Evolutionary conservation across 1,140 invertebrate genomes (phyloP).

Genomic region (Acromyrmex echinatior): DNA sequence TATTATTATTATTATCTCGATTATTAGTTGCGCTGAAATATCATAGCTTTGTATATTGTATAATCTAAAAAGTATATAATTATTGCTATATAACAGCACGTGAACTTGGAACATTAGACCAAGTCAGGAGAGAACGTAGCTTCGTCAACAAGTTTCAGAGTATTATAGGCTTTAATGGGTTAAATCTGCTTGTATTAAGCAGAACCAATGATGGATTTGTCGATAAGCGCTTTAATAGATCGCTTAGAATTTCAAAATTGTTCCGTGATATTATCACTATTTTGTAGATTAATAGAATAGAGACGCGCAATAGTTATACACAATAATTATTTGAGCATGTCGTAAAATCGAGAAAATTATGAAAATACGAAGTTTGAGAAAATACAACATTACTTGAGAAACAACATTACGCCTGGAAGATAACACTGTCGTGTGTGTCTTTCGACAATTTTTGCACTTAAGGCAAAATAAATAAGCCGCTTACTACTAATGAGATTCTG

Average conservation of each 20-base stretch:
- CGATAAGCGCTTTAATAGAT: constrained; percentile 34
- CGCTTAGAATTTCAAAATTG: neutral
- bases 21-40: neutral
- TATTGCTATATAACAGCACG: neutral
- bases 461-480: neutral
- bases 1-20: neutral
- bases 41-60: neutral
- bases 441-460: neutral
- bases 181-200: constrained; percentile 37
- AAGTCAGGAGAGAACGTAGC: neutral
- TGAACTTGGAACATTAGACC: neutral
- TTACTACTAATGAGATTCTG: constrained; percentile 1
- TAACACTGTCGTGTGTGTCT: neutral
- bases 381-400: neutral
- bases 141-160: constrained; percentile 31
- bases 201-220: neutral
- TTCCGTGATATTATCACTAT: neutral
- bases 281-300: neutral
- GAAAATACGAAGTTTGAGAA: neutral
- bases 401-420: neutral
- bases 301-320: no score
- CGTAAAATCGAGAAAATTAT: neutral
- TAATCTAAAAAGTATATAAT: neutral
- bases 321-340: neutral
- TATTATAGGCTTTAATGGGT: constrained; percentile 11